phyloP scores from a whole-genome alignment of 2,797 vertebrate species.

The Channa striata region DNA sequence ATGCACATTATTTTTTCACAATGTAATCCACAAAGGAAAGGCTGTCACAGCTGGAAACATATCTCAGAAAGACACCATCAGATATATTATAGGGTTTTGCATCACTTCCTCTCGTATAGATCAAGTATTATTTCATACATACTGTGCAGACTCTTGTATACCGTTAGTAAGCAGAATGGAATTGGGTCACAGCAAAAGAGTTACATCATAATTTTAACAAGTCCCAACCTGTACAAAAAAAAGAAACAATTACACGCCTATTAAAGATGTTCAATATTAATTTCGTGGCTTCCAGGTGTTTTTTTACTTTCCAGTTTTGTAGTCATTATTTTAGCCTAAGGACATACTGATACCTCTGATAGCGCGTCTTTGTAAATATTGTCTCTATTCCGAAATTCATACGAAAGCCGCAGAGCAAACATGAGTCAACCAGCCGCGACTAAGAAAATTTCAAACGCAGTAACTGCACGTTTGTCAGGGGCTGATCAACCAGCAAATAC shows the following conservation, averaged over 20 bases:
- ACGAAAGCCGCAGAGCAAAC: too few species aligned
- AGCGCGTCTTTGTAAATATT: not conserved
- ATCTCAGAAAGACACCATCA: not conserved
- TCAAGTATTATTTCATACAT: too few species aligned
- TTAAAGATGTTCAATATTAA: not conserved
- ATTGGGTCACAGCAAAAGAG: not conserved
- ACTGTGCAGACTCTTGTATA: too few species aligned
- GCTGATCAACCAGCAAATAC: not conserved
- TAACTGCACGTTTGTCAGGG: not conserved
- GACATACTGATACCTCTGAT: not conserved
- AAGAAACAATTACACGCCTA: not conserved
- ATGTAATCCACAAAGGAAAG: too few species aligned
- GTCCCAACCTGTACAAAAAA: not conserved
- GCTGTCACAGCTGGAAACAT: not conserved
- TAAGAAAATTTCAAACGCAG: not conserved
- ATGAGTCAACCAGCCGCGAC: too few species aligned
- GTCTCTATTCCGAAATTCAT: not conserved
- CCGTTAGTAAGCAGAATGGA: not conserved
- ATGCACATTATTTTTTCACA: too few species aligned
- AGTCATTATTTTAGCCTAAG: not conserved
- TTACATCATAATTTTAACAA: constrained; percentile 2
- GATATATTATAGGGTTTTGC: not conserved
- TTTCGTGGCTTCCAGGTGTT: not conserved
- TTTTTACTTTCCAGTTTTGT: not conserved
- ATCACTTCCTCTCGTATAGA: not conserved